A percentile compares a stretch with the other conserved stretches of the same genome.
phyloP scores from a whole-genome alignment of 2,113 vertebrate genomes.

The Sander vitreus region DNA sequence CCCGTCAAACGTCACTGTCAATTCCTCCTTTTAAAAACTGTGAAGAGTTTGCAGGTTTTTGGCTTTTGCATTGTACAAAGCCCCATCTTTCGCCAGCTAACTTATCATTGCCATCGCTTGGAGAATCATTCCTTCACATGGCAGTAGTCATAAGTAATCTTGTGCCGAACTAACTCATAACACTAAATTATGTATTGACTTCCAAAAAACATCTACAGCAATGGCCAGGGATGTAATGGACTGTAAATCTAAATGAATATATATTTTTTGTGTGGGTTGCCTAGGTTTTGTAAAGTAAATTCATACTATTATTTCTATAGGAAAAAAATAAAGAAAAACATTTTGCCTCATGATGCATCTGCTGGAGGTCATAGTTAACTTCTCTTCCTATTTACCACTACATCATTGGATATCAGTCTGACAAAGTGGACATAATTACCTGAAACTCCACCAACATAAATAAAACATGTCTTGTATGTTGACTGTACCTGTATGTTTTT shows the following conservation, averaged over 20 bases:
- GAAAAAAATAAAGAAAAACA: not conserved
- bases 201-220: slow-evolving; percentile 20
- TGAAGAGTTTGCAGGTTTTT: not conserved
- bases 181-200: not conserved
- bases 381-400: not conserved
- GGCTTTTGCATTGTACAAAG: not conserved
- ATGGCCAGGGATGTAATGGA: slow-evolving; percentile 40
- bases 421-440: not conserved
- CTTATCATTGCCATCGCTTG: slow-evolving; percentile 30
- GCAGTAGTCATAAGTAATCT: not conserved
- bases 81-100: slow-evolving; percentile 16
- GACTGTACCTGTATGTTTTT: not conserved
- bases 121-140: slow-evolving; percentile 31
- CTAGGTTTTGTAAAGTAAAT: not conserved
- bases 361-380: not conserved
- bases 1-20: slow-evolving; percentile 8
- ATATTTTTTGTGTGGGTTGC: too few species aligned
- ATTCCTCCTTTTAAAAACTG: not conserved
- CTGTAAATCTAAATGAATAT: not conserved
- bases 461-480: not conserved
- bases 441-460: not conserved
- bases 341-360: not conserved
- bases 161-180: not conserved
- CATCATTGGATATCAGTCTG: slow-evolving; percentile 38
- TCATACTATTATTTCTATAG: not conserved